Evolutionary conservation across 37 sponge, comb jelly and placozoan genomes (phyloP), one percentile per base, ranked within the genome.

Genomic region (Haliclona indistincta): DNA sequence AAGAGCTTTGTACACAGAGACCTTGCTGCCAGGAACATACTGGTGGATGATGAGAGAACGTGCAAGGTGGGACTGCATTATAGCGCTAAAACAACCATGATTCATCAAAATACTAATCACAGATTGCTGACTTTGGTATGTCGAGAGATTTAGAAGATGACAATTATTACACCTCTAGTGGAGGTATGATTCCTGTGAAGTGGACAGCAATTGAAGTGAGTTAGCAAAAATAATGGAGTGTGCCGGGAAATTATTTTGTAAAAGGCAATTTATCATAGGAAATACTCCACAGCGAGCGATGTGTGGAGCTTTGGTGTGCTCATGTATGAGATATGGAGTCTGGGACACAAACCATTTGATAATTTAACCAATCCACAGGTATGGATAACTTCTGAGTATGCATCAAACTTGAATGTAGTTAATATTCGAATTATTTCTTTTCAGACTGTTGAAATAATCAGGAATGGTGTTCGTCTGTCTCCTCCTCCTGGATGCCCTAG

Each of bases 1-100:
- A 88, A 77, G 37, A 56, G 40, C 2, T 88, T 88, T 42, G 43
- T 88, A 30, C 88, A 88, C 83, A 77, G 88, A 72, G 88, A 88
- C 52, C 73, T 88, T 52, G 88, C 88, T 40, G 88, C 88, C n/a
- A 88, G 88, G 83, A 88, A 88, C 44, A 78, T 88, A 28, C 67
- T 88, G 23, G 69, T 88, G 38, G 54, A 71, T 38, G 71, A 77
- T 8, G 73, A 87, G 2, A 54, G 53, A 52, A 67, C 61, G 1
- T 88, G 88, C 68, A 88, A 88, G 78, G 88, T 81, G 53, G 17
- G 25, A 0, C 42, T 33, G 29, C 44, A 19, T 33, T 30, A 69
- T 69, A 22, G 6, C 30, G 4, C 38, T 4, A 4, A n/a, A n/a
- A n/a, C n/a, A n/a, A n/a, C 10, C 10, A 15, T 62, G 37, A 28